Conservation (phyloP, 2,888 invertebrate species). For the Corbicula japonica region DNA sequence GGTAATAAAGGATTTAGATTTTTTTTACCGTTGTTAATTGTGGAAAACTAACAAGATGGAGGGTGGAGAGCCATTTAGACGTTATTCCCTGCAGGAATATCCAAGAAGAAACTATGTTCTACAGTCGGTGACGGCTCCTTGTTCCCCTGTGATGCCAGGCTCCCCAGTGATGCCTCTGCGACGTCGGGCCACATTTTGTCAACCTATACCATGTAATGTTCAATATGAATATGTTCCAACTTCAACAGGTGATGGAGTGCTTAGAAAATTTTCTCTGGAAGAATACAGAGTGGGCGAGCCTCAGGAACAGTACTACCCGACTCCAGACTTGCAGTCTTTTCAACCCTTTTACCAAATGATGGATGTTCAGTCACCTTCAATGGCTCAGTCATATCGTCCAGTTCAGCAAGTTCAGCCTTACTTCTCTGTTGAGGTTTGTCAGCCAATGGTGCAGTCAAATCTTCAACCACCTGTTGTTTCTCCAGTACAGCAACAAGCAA, state of each 20-base stretch:
- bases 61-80: conserved; percentile 23
- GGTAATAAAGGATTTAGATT: too few species aligned
- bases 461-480: conserved; percentile 6
- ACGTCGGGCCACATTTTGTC: conserved; percentile 11
- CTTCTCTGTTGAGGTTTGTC: conserved; percentile 26
- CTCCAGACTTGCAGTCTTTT: conserved; percentile 1
- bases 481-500: conserved; percentile 4
- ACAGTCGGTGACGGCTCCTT: background rate
- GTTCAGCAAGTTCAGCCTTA: conserved; percentile 45
- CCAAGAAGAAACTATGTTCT: conserved; percentile 23
- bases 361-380: background rate
- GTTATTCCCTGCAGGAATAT: conserved; percentile 35
- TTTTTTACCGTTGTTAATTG: too few species aligned
- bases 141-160: conserved; percentile 3
- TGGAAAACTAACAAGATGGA: conserved; percentile 15
- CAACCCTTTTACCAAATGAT: conserved; percentile 8
- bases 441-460: conserved; percentile 18
- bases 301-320: conserved; percentile 11
- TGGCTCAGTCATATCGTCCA: conserved; percentile 20
- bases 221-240: conserved; percentile 21
- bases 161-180: conserved; percentile 11
- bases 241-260: conserved; percentile 9
- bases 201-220: conserved; percentile 6
- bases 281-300: conserved; percentile 29
- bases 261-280: conserved; percentile 30